Conservation (phyloP, 2,113 vertebrate species). For the Heliornis fulica region DNA sequence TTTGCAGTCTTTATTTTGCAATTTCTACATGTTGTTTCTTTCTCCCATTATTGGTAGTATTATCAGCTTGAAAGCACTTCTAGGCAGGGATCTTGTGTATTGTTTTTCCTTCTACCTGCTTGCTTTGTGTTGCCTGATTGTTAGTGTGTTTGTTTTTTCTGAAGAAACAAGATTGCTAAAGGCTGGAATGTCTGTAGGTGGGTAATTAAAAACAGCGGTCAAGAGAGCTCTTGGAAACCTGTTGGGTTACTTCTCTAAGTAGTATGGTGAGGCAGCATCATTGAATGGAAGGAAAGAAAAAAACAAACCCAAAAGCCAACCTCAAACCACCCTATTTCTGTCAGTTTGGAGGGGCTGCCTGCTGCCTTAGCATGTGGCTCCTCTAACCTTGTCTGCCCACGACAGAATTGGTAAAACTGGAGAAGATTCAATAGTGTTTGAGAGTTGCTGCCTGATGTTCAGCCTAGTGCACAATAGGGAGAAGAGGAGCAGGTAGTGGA, state of each 20-base stretch:
- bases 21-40: background rate
- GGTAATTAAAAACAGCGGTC: slow-evolving; percentile 12
- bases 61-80: background rate
- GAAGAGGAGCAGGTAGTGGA: background rate
- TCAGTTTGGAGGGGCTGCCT: background rate
- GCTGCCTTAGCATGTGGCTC: background rate
- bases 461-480: background rate
- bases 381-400: background rate
- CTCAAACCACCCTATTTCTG: background rate
- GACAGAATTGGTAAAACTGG: background rate
- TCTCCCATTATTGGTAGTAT: background rate
- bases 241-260: slow-evolving; percentile 2
- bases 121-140: background rate
- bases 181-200: slow-evolving; percentile 11
- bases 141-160: no score
- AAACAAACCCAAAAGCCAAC: background rate
- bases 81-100: background rate
- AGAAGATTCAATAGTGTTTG: background rate
- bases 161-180: background rate
- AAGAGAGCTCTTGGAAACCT: slow-evolving; percentile 6
- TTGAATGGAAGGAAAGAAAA: background rate
- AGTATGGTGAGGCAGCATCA: slow-evolving; percentile 3
- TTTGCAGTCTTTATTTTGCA: background rate
- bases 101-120: background rate
- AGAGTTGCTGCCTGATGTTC: background rate